These are phyloP conservation scores for Hippolais icterina DNA, from an alignment of 2,113 vertebrate genomes.

Conservation along the genomic window DNA sequence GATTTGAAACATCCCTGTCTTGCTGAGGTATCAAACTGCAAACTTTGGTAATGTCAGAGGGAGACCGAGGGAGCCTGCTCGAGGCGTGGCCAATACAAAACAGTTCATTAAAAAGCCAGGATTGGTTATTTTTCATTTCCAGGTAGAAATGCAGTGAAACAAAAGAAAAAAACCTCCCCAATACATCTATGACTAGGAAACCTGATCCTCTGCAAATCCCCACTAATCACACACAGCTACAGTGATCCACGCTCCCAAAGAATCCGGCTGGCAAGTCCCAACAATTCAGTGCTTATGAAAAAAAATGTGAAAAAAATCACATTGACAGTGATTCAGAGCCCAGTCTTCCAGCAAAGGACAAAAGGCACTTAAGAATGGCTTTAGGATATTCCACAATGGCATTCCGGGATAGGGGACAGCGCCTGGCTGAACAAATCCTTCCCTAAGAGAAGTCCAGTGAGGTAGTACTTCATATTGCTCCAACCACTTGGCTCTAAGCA, in stretches of 20 bases:
- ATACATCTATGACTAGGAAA: neutral
- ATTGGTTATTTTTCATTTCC: conserved; percentile 17
- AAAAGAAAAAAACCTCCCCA: neutral
- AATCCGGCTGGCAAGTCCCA: neutral
- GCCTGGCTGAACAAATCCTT: conserved; percentile 11
- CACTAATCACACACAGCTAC: neutral
- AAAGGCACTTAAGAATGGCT: conserved; percentile 73
- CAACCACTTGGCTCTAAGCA: neutral
- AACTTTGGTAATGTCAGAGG: conserved; percentile 64
- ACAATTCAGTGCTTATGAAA: conserved; percentile 54
- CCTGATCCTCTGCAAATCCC: neutral
- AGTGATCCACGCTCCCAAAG: neutral
- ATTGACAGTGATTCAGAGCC: conserved; percentile 25
- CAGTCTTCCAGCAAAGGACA: conserved; percentile 34
- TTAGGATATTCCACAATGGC: conserved; percentile 37
- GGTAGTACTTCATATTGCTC: conserved; percentile 56
- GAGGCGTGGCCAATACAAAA: conserved; percentile 20
- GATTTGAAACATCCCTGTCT: conserved; percentile 59
- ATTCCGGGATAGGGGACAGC: neutral
- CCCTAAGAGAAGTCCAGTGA: conserved; percentile 35
- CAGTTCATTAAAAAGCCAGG: neutral
- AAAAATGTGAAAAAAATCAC: neutral
- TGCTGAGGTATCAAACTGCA: conserved; percentile 74
- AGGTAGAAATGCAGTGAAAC: neutral
- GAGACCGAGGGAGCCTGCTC: neutral